Base-by-base conservation (phyloP, 1,140 invertebrate genomes). In the Anagrus nilaparvatae region DNA sequence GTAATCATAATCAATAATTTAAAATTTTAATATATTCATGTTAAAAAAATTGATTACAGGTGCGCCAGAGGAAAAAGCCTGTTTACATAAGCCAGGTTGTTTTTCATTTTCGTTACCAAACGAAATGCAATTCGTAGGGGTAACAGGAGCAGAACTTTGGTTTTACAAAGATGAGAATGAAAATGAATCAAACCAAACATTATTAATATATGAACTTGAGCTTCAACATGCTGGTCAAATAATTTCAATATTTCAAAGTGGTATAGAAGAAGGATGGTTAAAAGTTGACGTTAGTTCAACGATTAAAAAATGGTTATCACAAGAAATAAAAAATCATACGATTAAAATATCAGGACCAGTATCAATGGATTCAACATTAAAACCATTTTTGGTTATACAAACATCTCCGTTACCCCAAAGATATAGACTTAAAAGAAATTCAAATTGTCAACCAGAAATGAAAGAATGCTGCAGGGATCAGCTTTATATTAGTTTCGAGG, bases 401-500 rank as follows among this genome's bases (percentile, higher is more conserved):
- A 84, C 81, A 4, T 75, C 53, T 3, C 59, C 64, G 9, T 45
- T 64, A 13, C 59, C 62, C 4, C 60, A 67, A 25, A 72, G 66
- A 40, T 70, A 75, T 29, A 68, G 84, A 1, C 71, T 69, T 1
- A 78, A 78, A 37, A 62, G 83, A 10, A 75, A 78, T 31, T 64
- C 81, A 3, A 81, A 85, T 52, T 89, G 85, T 53, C 61, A 70
- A 0, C 71, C 75, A 7, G 77, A 75, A 12, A 74, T 77, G 50
- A 77, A 75, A 28, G 82, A 87, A 50, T 92, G 87, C 58, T 92
- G 87, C 53, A 66, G 86, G 20, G 86, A 90, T 55, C 79, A 80
- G 10, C 67, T 91, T 1, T 81, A 82, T 51, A 79, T 92, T 12
- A 82, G 79, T 44, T 91, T 92, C 56, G 75, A 74, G 17, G 83